Evolutionary conservation across 2,797 vertebrate species (phyloP), one percentile per base, ranked within the genome.

Genomic region (Chaetodon trifasciatus): DNA sequence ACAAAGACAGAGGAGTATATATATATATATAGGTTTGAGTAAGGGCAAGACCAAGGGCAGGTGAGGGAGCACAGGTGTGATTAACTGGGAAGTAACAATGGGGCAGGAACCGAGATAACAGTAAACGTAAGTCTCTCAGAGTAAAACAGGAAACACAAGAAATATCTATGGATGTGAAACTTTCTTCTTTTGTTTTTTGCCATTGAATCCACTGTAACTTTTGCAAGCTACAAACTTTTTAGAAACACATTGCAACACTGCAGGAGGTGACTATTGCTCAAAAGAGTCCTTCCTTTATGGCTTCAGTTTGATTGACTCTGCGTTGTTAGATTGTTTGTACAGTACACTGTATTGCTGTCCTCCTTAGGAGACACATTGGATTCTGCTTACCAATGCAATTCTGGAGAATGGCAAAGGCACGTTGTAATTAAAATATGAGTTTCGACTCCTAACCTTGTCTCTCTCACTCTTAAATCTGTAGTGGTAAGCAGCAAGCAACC

Each of bases 361-460:
- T 79, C 60, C 47, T 72, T 39, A 16, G 32, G 53, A 66, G 73
- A 73, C 62, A 46, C 63, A 74, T 57, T 61, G 32, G 32, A 65
- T 90, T 88, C 74, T 89, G 85, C 84, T 81, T 88, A 58, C 58
- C 67, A 5, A 1, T 85, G 81, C 82, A 86, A 32, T 60, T 85
- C 35, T 58, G 39, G 10, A 40, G 67, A 82, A 74, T 1, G 15
- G 52, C 17, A 42, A 47, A 44, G 49, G 46, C 65, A 55, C 16
- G 8, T 69, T 68, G 67, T 82, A 85, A 90, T 91, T 87, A 88
- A 84, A 83, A 83, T 71, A 61, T 63, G 82, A 79, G 78, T 52
- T 83, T 74, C 3, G 13, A 74, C 83, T 75, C 24, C 49, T 83
- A 64, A 85, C 84, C 83, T 86, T 83, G 81, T 84, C 84, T 47